phyloP scores from a whole-genome alignment of 30 jellyfish, hydroid and myxozoan genomes.

The Euphysa ruthae region DNA sequence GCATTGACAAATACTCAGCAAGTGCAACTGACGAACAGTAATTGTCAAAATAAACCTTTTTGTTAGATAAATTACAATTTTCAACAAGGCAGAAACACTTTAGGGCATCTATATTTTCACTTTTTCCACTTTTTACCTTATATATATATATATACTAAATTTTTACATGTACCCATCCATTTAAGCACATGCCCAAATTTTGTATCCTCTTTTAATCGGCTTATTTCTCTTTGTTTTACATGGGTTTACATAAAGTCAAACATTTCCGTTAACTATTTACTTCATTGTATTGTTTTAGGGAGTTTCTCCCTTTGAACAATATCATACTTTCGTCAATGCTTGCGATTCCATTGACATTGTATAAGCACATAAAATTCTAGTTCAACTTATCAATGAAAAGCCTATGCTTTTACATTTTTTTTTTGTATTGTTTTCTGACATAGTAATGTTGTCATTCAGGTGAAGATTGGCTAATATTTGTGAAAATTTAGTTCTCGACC shows the following conservation, averaged over 20 bases:
- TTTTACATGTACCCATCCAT: slow-evolving; percentile 58
- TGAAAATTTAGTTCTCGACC: slow-evolving; percentile 32
- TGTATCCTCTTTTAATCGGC: slow-evolving; percentile 68
- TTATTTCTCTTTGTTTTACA: too few species aligned
- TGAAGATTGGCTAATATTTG: slow-evolving; percentile 32
- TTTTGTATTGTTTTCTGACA: slow-evolving; percentile 46
- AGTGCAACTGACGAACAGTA: slow-evolving; percentile 47
- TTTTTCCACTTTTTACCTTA: slow-evolving; percentile 47
- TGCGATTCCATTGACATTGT: slow-evolving; percentile 4
- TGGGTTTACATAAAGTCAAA: too few species aligned
- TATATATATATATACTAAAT: slow-evolving; percentile 50
- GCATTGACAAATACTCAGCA: slow-evolving; percentile 24
- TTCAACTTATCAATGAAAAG: slow-evolving; percentile 51
- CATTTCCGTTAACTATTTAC: too few species aligned
- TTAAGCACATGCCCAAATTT: slow-evolving; percentile 67
- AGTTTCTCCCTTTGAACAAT: slow-evolving; percentile 56
- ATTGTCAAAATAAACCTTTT: slow-evolving; percentile 46
- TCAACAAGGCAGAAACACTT: slow-evolving; percentile 49
- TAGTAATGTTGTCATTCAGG: slow-evolving; percentile 44
- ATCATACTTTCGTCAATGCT: slow-evolving; percentile 67
- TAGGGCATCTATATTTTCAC: slow-evolving; percentile 42
- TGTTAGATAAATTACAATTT: not conserved
- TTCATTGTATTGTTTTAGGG: slow-evolving; percentile 58
- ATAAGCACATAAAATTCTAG: slow-evolving; percentile 32
- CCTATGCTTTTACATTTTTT: slow-evolving; percentile 42